These are phyloP conservation scores for Tipula unca DNA, from an alignment of 2,888 invertebrate species.

Conservation along the genomic window DNA sequence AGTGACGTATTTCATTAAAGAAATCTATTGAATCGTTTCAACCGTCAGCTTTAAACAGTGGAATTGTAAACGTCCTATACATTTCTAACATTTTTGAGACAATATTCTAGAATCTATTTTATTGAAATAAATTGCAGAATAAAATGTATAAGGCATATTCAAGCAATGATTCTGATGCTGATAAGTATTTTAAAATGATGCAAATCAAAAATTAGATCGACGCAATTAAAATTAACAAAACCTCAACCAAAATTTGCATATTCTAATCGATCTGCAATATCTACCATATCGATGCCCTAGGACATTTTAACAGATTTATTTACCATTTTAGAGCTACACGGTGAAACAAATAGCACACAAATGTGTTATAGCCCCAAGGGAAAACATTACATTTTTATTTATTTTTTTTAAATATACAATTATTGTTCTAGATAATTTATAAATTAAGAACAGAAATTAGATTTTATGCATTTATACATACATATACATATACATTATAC, in stretches of 20 bases:
- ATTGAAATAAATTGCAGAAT: too few species aligned
- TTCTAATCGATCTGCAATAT: not conserved
- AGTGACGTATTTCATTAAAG: too few species aligned
- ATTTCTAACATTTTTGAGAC: too few species aligned
- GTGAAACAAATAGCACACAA: not conserved
- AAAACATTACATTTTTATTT: not conserved
- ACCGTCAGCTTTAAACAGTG: too few species aligned
- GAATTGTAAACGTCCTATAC: too few species aligned
- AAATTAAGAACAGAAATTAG: conserved; percentile 8
- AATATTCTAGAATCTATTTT: too few species aligned
- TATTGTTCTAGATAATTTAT: not conserved
- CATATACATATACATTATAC: too few species aligned
- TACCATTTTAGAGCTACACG: not conserved
- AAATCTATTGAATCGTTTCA: too few species aligned
- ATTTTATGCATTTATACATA: not conserved
- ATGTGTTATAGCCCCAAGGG: not conserved
- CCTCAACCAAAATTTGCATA: not conserved
- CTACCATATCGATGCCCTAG: not conserved
- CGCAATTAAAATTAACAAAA: not conserved
- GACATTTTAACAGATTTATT: not conserved
- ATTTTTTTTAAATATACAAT: not conserved
- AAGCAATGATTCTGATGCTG: too few species aligned
- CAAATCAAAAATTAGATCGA: not conserved
- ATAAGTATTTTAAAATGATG: too few species aligned
- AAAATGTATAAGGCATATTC: too few species aligned